Evolutionary conservation across 23 tunicate species (phyloP), one percentile per base, ranked within the genome.

Genomic region (Styela plicata): DNA sequence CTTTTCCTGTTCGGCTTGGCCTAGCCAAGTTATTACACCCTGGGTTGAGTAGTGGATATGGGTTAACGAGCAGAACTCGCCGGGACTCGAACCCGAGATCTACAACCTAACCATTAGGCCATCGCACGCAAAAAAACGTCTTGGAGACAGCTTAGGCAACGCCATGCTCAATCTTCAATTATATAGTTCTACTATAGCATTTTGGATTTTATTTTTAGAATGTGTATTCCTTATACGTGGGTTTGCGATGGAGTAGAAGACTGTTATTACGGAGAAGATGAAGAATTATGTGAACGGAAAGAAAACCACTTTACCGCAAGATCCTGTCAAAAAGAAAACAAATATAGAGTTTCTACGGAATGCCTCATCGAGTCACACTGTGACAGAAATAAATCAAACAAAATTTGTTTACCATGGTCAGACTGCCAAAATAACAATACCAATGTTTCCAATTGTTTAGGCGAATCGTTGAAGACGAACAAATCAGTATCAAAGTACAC

Each of bases 161-260:
- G n/a, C n/a, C n/a, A n/a, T n/a, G n/a, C n/a, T n/a, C n/a, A n/a
- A n/a, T n/a, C n/a, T n/a, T n/a, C n/a, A n/a, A n/a, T n/a, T n/a
- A n/a, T n/a, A n/a, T n/a, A n/a, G n/a, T n/a, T n/a, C n/a, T n/a
- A n/a, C n/a, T n/a, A n/a, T n/a, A n/a, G n/a, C n/a, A n/a, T n/a
- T n/a, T n/a, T n/a, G n/a, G n/a, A n/a, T n/a, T n/a, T n/a, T n/a
- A n/a, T n/a, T 66, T 27, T 25, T 29, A 67, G 71, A 19, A 67
- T 67, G 30, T 67, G 71, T 22, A 29, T 67, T 16, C 71, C 71
- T 25, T 67, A 25, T 67, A 18, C 71, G 16, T 67, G 71, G 71
- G 71, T 67, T 67, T 67, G 71, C 22, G 71, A 67, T 22, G 71
- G 71, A 1, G 71, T 18, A 67, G 71, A 67, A 67, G 71, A 67